Conservation (phyloP, 2,113 vertebrate species). For the Pangasianodon hypophthalmus region DNA sequence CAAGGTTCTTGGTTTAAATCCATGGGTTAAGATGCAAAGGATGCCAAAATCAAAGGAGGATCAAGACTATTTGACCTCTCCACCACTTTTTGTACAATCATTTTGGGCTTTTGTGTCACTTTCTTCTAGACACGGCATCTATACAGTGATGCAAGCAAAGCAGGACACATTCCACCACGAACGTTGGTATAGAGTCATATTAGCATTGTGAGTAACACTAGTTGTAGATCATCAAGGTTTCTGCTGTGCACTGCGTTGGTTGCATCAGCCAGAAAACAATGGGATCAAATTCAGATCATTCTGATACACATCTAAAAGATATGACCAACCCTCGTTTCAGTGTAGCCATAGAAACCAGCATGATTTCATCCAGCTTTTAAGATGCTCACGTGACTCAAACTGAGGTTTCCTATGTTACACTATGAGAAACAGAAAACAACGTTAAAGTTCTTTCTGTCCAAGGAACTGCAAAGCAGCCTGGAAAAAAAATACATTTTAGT, state of each 20-base stretch:
- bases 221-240: constrained; percentile 5
- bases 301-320: not conserved
- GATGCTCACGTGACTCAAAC: constrained; percentile 49
- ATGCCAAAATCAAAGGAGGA: constrained; percentile 59
- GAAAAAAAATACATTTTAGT: not conserved
- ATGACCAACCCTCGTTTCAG: not conserved
- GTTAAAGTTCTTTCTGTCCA: not conserved
- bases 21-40: constrained; percentile 58
- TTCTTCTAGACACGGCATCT: constrained; percentile 46
- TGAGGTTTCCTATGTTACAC: not conserved
- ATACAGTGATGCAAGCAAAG: constrained; percentile 18
- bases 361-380: constrained; percentile 58
- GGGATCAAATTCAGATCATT: constrained; percentile 15
- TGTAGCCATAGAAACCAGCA: constrained; percentile 50
- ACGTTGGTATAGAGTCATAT: constrained; percentile 3
- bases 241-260: not conserved
- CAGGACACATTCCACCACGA: constrained; percentile 33
- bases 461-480: not conserved
- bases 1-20: constrained; percentile 43
- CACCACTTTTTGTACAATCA: constrained; percentile 67
- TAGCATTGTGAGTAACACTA: constrained; percentile 15
- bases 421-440: constrained; percentile 19
- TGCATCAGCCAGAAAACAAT: constrained; percentile 2
- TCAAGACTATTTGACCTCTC: constrained; percentile 51
- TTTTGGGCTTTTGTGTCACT: constrained; percentile 63